phyloP scores from a whole-genome alignment of 2,797 vertebrate genomes.

The Mus caroli region DNA sequence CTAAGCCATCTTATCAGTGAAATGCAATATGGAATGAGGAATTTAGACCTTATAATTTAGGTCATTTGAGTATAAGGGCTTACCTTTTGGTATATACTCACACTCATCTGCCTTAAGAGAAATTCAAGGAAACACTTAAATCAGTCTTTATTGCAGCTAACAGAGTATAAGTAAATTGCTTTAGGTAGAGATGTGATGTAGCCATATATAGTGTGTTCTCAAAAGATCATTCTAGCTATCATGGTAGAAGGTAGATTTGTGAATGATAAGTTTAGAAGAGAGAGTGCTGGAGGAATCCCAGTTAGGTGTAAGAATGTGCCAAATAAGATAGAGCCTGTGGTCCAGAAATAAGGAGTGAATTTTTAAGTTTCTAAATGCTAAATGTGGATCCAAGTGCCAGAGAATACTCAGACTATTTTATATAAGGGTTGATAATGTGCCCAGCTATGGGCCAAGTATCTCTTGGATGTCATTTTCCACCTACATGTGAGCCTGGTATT shows the following conservation, averaged over 20 bases:
- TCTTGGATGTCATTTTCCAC: background rate
- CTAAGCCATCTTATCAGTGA: background rate
- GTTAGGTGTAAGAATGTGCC: background rate
- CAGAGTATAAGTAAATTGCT: background rate
- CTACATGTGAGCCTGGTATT: background rate
- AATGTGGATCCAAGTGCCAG: background rate
- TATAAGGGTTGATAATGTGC: rapidly evolving
- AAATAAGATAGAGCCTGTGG: background rate
- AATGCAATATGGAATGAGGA: background rate
- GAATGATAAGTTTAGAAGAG: background rate
- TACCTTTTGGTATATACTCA: background rate
- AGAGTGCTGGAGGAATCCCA: background rate
- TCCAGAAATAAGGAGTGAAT: background rate
- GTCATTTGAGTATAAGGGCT: background rate
- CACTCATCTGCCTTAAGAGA: background rate
- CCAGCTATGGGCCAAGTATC: background rate
- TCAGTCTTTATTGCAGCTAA: background rate
- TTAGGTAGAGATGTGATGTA: background rate
- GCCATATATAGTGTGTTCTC: constrained; percentile 11
- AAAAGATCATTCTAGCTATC: background rate
- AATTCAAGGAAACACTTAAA: background rate
- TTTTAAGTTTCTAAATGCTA: background rate
- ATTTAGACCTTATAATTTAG: background rate
- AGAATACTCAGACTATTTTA: no score
- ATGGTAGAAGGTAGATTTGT: background rate